Evolutionary conservation across 2,113 vertebrate species (phyloP).

Genomic region (Catagonus wagneri): DNA sequence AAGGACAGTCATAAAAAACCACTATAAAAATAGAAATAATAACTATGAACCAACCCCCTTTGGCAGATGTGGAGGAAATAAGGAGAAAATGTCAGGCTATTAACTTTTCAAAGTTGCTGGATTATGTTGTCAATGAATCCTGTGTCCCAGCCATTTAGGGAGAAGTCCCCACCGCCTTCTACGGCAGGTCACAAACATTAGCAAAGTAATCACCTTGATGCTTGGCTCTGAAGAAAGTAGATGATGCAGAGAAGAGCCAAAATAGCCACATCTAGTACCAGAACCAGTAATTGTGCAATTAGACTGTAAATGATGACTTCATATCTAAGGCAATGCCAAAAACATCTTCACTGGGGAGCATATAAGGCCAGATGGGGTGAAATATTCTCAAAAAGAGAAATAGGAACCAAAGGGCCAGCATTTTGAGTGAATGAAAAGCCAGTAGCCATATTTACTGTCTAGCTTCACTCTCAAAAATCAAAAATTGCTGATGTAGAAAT

Average conservation of each 20-base stretch:
- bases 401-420: background rate
- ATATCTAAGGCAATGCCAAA: background rate
- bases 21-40: constrained; percentile 49
- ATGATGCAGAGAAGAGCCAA: background rate
- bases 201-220: background rate
- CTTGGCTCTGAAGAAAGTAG: background rate
- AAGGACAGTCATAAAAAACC: constrained; percentile 47
- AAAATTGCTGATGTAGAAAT: constrained; percentile 61
- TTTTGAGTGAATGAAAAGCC: background rate
- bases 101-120: background rate
- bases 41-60: background rate
- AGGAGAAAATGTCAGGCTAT: background rate
- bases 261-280: background rate
- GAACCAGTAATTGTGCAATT: background rate
- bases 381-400: background rate
- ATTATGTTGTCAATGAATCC: background rate
- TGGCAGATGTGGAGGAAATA: background rate
- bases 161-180: background rate
- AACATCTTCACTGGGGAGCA: background rate
- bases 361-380: background rate
- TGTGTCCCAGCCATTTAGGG: background rate
- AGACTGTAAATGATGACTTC: background rate
- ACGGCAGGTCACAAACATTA: background rate
- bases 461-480: constrained; percentile 57
- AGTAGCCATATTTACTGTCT: constrained; percentile 56